A percentile compares a stretch with the other conserved stretches of the same genome.
Evolutionary conservation across 2,797 vertebrate genomes (phyloP).

Genomic region (Diplodus sargus): DNA sequence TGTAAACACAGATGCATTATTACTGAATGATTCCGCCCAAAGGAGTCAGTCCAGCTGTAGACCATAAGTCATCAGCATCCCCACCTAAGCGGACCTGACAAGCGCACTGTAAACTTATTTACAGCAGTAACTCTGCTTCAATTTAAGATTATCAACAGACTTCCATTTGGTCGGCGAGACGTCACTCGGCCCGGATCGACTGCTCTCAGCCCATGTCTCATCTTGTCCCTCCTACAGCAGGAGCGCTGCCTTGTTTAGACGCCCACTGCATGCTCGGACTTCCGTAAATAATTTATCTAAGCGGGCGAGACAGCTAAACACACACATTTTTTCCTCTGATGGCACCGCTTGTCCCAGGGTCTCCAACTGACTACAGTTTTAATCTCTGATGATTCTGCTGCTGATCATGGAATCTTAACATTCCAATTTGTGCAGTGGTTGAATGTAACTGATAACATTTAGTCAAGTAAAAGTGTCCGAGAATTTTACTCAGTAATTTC

Average conservation of each 20-base stretch:
- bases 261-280: conserved; percentile 44
- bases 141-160: conserved; percentile 39
- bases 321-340: conserved; percentile 17
- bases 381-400: neutral
- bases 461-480: no score
- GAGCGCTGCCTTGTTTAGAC: conserved; percentile 52
- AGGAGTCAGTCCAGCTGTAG: neutral
- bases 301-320: conserved; percentile 59
- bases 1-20: neutral
- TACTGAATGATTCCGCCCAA: neutral
- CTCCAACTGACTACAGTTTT: neutral
- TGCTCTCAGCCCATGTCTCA: conserved; percentile 48
- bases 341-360: conserved; percentile 10
- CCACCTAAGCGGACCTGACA: conserved; percentile 2
- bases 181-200: neutral
- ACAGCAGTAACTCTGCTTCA: conserved; percentile 8
- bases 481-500: no score
- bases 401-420: neutral
- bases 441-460: no score
- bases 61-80: neutral
- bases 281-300: conserved; percentile 78
- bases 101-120: conserved; percentile 26
- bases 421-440: neutral
- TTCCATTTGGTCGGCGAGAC: neutral
- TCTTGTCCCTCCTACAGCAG: conserved; percentile 40